Conservation (phyloP, 2,797 vertebrate genomes). For the Acipenser ruthenus region DNA sequence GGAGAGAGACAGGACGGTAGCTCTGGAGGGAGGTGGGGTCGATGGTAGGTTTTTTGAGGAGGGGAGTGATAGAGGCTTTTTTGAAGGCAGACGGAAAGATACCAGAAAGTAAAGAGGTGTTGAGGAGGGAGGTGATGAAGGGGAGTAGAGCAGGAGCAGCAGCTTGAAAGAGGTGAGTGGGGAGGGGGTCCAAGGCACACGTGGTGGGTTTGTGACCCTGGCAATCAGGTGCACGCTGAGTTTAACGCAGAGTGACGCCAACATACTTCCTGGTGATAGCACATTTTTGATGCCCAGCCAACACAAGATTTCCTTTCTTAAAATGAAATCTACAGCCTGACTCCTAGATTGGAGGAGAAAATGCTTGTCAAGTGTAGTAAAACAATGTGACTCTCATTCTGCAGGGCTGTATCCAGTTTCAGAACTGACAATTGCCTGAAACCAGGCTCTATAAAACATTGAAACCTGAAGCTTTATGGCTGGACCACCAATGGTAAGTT, state of each 20-base stretch:
- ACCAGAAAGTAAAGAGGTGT: too few relatives aligned
- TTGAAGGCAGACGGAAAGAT: too few relatives aligned
- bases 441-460: not conserved
- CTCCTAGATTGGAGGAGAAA: constrained; percentile 31
- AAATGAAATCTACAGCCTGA: constrained; percentile 44
- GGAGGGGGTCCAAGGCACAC: too few relatives aligned
- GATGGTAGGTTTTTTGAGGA: too few relatives aligned
- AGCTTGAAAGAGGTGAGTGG: too few relatives aligned
- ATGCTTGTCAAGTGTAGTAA: constrained; percentile 46
- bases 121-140: too few relatives aligned
- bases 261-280: not conserved
- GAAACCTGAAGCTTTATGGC: not conserved
- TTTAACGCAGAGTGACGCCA: not conserved
- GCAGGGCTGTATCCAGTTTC: constrained; percentile 40
- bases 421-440: constrained; percentile 2
- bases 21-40: too few relatives aligned
- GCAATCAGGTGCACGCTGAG: constrained; percentile 29
- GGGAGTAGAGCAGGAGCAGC: too few relatives aligned
- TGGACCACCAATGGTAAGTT: not conserved
- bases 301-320: constrained; percentile 34
- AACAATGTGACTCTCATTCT: constrained; percentile 48
- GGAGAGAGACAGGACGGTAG: too few relatives aligned
- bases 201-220: too few relatives aligned
- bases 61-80: too few relatives aligned
- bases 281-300: constrained; percentile 30